Conservation (phyloP, 2,797 vertebrate species). For the Thalassophryne amazonica region DNA sequence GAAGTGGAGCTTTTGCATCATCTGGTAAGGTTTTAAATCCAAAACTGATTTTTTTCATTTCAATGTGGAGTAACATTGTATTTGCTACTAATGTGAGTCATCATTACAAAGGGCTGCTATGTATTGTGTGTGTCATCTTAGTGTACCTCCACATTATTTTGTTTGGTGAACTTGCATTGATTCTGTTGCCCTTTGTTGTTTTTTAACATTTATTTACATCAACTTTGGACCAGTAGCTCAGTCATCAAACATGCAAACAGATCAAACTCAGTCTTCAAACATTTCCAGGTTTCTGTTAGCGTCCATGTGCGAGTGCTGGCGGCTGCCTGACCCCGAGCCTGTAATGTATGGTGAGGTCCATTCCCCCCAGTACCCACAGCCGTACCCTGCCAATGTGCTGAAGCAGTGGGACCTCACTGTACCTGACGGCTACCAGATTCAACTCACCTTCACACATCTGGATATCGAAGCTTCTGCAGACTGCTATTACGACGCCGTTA, state of each 20-base stretch:
- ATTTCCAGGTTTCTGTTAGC: conserved; percentile 52
- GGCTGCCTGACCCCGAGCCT: conserved; percentile 21
- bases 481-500: conserved; percentile 84
- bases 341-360: conserved; percentile 69
- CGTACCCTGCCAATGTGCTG: conserved; percentile 54
- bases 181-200: conserved; percentile 32
- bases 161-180: conserved; percentile 2
- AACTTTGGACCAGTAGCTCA: conserved; percentile 51
- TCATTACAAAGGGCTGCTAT: neutral
- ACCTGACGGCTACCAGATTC: conserved; percentile 82
- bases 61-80: no score
- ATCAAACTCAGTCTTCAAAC: conserved; percentile 18
- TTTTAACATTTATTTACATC: conserved; percentile 48
- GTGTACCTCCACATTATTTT: neutral
- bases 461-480: conserved; percentile 83
- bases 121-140: no score
- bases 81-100: neutral
- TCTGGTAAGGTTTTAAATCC: conserved; percentile 42
- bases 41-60: no score
- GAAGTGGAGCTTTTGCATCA: conserved; percentile 23
- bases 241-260: conserved; percentile 29
- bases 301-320: conserved; percentile 22
- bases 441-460: conserved; percentile 86
- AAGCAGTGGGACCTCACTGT: conserved; percentile 82
- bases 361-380: conserved; percentile 77